Evolutionary conservation across 1,140 invertebrate genomes (phyloP).

Genomic region (Hetaerina americana): DNA sequence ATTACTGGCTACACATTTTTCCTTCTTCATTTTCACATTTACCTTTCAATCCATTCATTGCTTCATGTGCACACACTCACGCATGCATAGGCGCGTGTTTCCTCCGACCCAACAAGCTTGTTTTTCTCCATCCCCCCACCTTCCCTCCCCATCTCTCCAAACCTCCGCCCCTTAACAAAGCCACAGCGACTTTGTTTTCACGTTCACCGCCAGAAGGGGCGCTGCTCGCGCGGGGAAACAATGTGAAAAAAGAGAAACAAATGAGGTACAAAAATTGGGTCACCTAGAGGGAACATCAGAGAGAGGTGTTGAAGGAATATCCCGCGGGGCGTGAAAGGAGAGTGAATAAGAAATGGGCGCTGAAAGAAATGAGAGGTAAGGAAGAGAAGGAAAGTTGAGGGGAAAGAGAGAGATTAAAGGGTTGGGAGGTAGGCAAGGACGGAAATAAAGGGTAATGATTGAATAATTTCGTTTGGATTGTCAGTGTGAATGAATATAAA

Average conservation of each 20-base stretch:
- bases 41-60: too few relatives aligned
- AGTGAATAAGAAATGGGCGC: background rate
- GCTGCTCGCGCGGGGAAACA: background rate
- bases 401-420: background rate
- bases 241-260: background rate
- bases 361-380: background rate
- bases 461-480: too few relatives aligned
- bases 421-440: background rate
- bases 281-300: background rate
- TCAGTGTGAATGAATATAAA: too few relatives aligned
- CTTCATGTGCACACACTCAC: too few relatives aligned
- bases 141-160: background rate
- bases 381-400: background rate
- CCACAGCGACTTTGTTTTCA: background rate
- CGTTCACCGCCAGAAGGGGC: background rate
- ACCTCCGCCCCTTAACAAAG: background rate
- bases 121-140: background rate
- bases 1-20: too few relatives aligned
- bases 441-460: background rate
- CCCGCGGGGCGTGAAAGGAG: background rate
- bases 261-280: background rate
- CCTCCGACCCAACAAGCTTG: background rate
- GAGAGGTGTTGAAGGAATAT: background rate
- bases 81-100: too few relatives aligned
- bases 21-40: too few relatives aligned